These are phyloP conservation scores for Peromyscus leucopus DNA, from an alignment of 2,113 vertebrate species.

Conservation along the genomic window DNA sequence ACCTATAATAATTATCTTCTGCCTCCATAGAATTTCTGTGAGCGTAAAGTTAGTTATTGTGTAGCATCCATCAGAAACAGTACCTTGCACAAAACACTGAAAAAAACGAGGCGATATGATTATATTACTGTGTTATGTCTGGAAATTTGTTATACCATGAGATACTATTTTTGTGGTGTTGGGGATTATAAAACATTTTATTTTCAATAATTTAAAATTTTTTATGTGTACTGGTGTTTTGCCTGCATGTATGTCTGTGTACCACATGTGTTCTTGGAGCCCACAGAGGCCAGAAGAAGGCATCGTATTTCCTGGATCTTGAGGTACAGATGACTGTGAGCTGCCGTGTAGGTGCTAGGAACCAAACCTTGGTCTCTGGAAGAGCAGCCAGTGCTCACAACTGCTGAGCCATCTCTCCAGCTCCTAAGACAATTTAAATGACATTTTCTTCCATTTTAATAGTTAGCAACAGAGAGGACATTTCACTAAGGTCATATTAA, in stretches of 20 bases:
- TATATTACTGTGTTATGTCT: neutral
- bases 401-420: neutral
- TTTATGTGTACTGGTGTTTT: neutral
- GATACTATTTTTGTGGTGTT: neutral
- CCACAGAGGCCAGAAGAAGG: neutral
- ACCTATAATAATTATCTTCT: neutral
- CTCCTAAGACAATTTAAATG: neutral
- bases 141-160: constrained; percentile 46
- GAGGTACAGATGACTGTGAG: neutral
- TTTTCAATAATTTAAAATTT: neutral
- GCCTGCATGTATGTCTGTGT: neutral
- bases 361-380: neutral
- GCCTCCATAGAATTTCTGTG: neutral
- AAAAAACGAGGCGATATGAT: neutral
- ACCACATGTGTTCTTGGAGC: neutral
- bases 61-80: neutral
- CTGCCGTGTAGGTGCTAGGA: neutral
- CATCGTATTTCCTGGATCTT: neutral
- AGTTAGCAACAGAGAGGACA: constrained; percentile 12
- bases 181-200: neutral
- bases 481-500: neutral
- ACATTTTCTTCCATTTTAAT: constrained; percentile 32
- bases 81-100: neutral
- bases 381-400: neutral
- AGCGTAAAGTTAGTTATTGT: constrained; percentile 27